Evolutionary conservation across 1,140 invertebrate genomes (phyloP).

Genomic region (Tribolium castaneum): DNA sequence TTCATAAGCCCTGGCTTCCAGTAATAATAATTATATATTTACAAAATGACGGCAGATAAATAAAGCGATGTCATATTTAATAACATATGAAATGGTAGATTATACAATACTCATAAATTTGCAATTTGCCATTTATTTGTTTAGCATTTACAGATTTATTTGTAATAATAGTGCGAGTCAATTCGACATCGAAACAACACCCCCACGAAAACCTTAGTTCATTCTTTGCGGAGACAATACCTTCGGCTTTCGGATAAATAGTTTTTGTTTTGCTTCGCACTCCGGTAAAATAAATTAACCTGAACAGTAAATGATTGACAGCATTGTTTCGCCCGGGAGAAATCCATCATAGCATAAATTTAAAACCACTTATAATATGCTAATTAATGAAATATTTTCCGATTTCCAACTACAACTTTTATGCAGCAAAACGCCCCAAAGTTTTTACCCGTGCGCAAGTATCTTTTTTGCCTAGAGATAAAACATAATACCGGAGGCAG

Average conservation of each 20-base stretch:
- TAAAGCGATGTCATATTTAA: neutral
- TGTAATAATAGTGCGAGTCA: neutral
- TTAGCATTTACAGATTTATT: neutral
- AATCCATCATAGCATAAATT: neutral
- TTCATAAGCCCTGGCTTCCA: neutral
- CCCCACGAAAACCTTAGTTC: neutral
- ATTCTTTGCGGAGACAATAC: too few species aligned
- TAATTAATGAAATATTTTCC: slow-evolving; percentile 16
- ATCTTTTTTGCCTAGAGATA: slow-evolving; percentile 37
- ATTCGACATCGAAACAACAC: neutral
- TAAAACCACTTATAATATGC: slow-evolving; percentile 8
- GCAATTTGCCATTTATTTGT: neutral
- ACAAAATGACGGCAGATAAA: neutral
- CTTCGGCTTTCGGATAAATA: neutral
- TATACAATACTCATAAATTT: neutral
- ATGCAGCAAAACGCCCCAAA: neutral
- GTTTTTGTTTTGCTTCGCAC: neutral
- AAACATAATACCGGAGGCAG: slow-evolving; percentile 29
- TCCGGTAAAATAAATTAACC: neutral
- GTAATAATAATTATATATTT: neutral
- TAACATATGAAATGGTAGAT: neutral
- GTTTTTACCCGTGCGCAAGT: slow-evolving; percentile 10
- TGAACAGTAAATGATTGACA: neutral
- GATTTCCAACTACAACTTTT: slow-evolving; percentile 10
- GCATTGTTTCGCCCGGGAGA: neutral